phyloP scores from a whole-genome alignment of 2,888 invertebrate genomes.

The Protophormia terraenovae region DNA sequence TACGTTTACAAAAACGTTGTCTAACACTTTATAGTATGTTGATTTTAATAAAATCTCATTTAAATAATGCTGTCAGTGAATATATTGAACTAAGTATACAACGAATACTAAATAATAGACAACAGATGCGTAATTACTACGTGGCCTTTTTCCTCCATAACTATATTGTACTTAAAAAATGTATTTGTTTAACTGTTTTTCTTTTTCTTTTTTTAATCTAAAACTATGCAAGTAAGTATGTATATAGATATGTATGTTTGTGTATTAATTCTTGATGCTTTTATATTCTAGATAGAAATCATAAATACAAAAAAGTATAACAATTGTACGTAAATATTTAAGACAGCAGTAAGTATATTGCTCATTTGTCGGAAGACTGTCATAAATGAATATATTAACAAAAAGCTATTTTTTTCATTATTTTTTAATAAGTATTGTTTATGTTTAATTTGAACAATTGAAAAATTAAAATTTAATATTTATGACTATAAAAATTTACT shows the following conservation, averaged over 20 bases:
- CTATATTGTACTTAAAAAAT: slow-evolving; percentile 59
- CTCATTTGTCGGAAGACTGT: slow-evolving; percentile 5
- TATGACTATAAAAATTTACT: no score
- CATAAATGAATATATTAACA: neutral
- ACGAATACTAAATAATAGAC: slow-evolving; percentile 64
- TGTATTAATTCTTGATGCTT: neutral
- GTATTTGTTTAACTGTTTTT: slow-evolving; percentile 32
- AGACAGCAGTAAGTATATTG: neutral
- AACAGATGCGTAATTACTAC: slow-evolving; percentile 61
- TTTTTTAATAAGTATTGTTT: no score
- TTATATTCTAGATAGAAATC: neutral
- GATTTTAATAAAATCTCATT: slow-evolving; percentile 39
- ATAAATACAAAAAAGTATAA: slow-evolving; percentile 1
- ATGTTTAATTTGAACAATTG: no score
- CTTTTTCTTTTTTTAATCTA: neutral
- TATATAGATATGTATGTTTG: neutral
- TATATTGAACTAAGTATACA: slow-evolving; percentile 61
- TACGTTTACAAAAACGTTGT: slow-evolving; percentile 65
- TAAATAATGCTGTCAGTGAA: slow-evolving; percentile 64
- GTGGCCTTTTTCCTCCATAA: slow-evolving; percentile 68
- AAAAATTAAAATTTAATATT: no score
- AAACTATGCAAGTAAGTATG: neutral
- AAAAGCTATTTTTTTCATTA: no score
- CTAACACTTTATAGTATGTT: slow-evolving; percentile 40
- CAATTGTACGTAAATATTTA: neutral